Percentiles rank a stretch among this genome's conserved stretches.
These are phyloP conservation scores for Onychomys arenicola DNA, from an alignment of 2,797 vertebrate genomes.

Conservation along the genomic window DNA sequence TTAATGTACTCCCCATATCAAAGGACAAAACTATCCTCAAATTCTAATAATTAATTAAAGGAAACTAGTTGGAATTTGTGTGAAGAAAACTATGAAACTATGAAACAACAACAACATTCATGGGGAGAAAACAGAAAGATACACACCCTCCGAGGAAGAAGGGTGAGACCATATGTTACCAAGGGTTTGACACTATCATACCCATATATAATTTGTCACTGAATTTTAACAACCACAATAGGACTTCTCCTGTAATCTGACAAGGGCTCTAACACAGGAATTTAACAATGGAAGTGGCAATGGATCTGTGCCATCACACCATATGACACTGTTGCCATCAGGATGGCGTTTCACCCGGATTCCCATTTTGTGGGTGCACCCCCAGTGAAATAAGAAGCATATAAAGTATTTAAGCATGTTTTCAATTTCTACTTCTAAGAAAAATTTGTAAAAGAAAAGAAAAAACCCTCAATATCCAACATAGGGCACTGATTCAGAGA, in stretches of 20 bases:
- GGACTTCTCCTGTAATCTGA: background rate
- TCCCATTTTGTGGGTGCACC: background rate
- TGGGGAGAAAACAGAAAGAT: background rate
- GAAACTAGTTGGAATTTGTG: background rate
- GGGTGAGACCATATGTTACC: background rate
- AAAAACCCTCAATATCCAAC: background rate
- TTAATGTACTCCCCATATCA: background rate
- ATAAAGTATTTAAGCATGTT: background rate
- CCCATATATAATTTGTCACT: background rate
- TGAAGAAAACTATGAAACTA: background rate
- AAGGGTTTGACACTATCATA: background rate
- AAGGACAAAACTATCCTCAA: background rate
- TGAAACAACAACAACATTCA: background rate
- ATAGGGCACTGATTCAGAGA: background rate
- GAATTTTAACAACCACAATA: background rate
- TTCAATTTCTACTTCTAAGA: background rate
- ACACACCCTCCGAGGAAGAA: background rate
- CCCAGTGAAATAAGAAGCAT: background rate
- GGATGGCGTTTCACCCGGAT: background rate
- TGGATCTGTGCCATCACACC: background rate
- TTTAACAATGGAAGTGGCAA: background rate
- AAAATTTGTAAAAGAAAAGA: background rate
- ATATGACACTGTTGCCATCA: background rate
- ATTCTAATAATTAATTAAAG: background rate
- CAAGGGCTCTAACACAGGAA: background rate